These are phyloP conservation scores for Incurvaria masculella DNA, from an alignment of 2,888 invertebrate genomes.

Conservation along the genomic window DNA sequence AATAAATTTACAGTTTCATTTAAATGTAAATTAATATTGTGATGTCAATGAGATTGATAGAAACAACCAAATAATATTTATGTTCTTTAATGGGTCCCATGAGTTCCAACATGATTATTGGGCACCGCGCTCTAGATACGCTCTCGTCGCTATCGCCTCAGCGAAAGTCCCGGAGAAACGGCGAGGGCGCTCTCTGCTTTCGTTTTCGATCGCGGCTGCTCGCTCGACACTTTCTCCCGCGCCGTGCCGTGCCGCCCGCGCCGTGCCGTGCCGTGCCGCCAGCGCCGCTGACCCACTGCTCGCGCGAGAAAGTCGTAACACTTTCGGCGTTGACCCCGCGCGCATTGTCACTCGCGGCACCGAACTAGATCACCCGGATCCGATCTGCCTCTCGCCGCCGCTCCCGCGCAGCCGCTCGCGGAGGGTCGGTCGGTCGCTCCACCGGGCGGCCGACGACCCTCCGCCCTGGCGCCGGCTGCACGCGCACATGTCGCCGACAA, in stretches of 20 bases:
- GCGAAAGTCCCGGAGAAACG: constrained; percentile 56
- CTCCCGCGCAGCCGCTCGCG: no score
- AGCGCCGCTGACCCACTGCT: constrained; percentile 32
- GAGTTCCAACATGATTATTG: background rate
- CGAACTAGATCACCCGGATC: constrained; percentile 44
- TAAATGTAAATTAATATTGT: no score
- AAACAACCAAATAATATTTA: no score
- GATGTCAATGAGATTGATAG: no score
- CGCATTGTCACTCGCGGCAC: constrained; percentile 47
- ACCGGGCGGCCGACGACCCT: constrained; percentile 12
- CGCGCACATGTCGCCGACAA: constrained; percentile 40
- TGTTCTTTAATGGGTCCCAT: no score
- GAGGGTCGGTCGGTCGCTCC: no score
- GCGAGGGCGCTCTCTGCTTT: constrained; percentile 55
- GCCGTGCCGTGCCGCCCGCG: constrained; percentile 41
- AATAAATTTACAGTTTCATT: no score
- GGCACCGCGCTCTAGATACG: background rate
- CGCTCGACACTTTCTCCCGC: constrained; percentile 50
- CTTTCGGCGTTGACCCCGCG: constrained; percentile 53
- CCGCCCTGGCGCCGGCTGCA: constrained; percentile 41
- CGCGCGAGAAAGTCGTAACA: constrained; percentile 51
- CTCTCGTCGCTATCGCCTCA: constrained; percentile 21
- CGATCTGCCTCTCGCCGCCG: constrained; percentile 19
- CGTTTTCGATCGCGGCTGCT: constrained; percentile 49
- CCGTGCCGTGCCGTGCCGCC: constrained; percentile 24